Conservation (phyloP, 1,140 invertebrate genomes). For the Heliconius nattereri region DNA sequence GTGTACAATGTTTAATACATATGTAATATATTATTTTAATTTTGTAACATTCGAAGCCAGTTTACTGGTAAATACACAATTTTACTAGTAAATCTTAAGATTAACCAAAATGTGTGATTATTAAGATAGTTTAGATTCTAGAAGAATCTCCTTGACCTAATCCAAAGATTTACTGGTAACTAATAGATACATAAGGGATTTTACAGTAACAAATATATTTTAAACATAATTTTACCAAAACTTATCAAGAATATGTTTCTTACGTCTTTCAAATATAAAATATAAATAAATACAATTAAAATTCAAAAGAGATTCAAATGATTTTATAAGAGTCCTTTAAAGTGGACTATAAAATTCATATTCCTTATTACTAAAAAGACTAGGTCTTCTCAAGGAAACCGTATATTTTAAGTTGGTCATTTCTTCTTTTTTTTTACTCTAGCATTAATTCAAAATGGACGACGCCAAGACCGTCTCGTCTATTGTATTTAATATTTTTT, state of each 20-base stretch:
- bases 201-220: background rate
- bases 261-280: background rate
- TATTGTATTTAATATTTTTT: constrained; percentile 90
- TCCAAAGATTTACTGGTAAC: too few species aligned
- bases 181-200: too few species aligned
- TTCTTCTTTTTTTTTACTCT: constrained; percentile 83
- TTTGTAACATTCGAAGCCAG: too few species aligned
- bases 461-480: constrained; percentile 89
- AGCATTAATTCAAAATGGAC: constrained; percentile 95
- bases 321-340: background rate
- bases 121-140: too few species aligned
- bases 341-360: background rate
- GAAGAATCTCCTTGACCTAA: too few species aligned
- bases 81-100: too few species aligned
- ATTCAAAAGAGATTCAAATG: background rate
- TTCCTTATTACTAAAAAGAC: constrained; percentile 9
- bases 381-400: constrained; percentile 37
- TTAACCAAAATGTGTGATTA: too few species aligned
- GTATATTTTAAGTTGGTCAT: background rate
- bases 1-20: too few species aligned
- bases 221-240: background rate
- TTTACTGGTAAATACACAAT: too few species aligned
- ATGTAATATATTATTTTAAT: too few species aligned
- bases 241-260: background rate
- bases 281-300: background rate